Base-by-base conservation (phyloP, 2,888 invertebrate species). In the Leptopterna dolabrata region DNA sequence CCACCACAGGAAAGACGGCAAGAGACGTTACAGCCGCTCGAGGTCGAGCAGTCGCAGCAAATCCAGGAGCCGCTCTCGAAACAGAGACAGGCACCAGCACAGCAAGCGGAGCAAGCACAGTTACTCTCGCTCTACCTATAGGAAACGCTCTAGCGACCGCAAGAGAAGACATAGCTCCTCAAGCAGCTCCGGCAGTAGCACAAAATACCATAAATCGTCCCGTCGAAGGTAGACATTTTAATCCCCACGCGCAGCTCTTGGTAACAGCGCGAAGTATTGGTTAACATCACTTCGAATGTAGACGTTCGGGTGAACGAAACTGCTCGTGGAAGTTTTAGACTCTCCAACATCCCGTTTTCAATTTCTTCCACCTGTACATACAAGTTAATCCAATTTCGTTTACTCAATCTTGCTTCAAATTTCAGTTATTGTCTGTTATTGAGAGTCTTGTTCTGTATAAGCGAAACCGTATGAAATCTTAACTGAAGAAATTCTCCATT, bases 161-260 rank as follows among this genome's bases (percentile, higher is more conserved):
- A 80, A 80, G 51, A 19, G 86, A 24, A 29, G 70, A 43, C 86
- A 70, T 11, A 80, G 80, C 24, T 45, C 80, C 9, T 87, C 86
- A 4, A 43, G 43, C 27, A 80, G 80, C 43, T 87, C 86, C 45
- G 29, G 30, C 27, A 76, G 85, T 45, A 45, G 71, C 30, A 36
- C 9, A 29, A 85, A 76, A 45, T 85, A 85, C 30, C 73, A 76
- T 45, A 85, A 85, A 36, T 14, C 55, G 14, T 83, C 83, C 7
- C 85, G 73, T 45, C 85, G 85, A 81, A 30, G 55, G 55, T 55
- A 55, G 30, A 29, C 55, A 4, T 47, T 36, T n/a, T 45, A 80
- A 24, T 70, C 29, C 27, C 78, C 78, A 9, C 36, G 27, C 3
- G 27, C 71, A 16, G 14, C 19, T 7, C n/a, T 51, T 0, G 51